Conservation (phyloP, 2,888 invertebrate genomes). For the Ichneumoninae sp. region DNA sequence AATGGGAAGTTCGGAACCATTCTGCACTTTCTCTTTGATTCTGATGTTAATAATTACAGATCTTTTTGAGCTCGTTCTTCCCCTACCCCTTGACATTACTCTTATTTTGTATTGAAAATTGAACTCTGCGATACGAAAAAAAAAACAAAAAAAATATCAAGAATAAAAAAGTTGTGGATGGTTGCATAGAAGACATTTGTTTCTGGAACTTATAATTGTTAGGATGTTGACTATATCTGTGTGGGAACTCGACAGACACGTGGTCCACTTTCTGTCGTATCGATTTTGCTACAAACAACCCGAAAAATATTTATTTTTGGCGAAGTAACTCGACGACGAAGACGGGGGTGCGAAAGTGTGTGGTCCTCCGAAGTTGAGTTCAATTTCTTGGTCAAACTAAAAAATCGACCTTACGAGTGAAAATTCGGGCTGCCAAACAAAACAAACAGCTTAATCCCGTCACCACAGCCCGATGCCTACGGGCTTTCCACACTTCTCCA, state of each 20-base stretch:
- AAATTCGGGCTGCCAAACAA: not conserved
- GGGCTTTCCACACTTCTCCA: conserved; percentile 15
- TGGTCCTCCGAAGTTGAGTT: not conserved
- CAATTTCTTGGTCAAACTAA: not conserved
- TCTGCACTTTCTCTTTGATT: not conserved
- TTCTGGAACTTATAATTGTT: not conserved
- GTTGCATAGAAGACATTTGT: not conserved
- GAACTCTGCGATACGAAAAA: not conserved
- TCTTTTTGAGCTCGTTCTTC: not conserved
- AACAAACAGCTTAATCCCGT: conserved; percentile 4
- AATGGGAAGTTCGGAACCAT: not conserved
- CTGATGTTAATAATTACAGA: not conserved
- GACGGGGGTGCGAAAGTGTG: not conserved
- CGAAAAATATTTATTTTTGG: not conserved
- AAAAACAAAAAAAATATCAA: not conserved
- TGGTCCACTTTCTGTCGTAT: not conserved
- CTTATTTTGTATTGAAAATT: not conserved
- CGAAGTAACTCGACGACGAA: not conserved
- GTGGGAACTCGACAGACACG: not conserved
- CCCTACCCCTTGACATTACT: not conserved
- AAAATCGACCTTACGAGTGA: not conserved
- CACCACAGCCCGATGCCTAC: conserved; percentile 6
- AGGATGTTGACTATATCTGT: not conserved
- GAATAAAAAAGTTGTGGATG: not conserved
- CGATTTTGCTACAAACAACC: not conserved